A percentile compares a stretch with the other conserved stretches of the same genome.
phyloP scores from a whole-genome alignment of 2,113 vertebrate species.

The Pseudopipra pipra region DNA sequence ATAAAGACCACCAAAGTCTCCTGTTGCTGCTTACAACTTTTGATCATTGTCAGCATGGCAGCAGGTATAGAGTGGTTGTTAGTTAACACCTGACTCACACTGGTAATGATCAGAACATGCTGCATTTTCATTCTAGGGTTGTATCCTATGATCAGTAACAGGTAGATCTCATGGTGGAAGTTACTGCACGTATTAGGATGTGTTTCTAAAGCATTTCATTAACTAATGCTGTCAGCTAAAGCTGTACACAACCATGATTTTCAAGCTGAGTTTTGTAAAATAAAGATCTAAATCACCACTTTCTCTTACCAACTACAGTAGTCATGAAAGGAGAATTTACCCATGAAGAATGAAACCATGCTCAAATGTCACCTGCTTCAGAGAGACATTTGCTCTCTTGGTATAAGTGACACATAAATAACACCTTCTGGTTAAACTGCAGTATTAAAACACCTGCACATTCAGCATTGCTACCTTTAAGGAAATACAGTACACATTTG shows the following conservation, averaged over 20 bases:
- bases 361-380: background rate
- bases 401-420: background rate
- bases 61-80: accelerated
- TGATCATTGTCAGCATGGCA: background rate
- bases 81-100: background rate
- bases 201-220: background rate
- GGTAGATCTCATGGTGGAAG: background rate
- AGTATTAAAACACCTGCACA: background rate
- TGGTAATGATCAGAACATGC: background rate
- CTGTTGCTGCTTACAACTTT: background rate
- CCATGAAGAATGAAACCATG: background rate
- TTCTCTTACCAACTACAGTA: background rate
- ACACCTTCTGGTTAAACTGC: background rate
- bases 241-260: background rate
- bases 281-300: background rate
- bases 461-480: background rate
- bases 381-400: background rate
- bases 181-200: background rate
- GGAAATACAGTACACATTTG: background rate
- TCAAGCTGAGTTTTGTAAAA: background rate
- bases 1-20: background rate
- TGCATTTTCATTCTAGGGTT: background rate
- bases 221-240: background rate
- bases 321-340: background rate
- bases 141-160: background rate